Conservation (phyloP, 2,113 vertebrate species). For the Macaca mulatta region DNA sequence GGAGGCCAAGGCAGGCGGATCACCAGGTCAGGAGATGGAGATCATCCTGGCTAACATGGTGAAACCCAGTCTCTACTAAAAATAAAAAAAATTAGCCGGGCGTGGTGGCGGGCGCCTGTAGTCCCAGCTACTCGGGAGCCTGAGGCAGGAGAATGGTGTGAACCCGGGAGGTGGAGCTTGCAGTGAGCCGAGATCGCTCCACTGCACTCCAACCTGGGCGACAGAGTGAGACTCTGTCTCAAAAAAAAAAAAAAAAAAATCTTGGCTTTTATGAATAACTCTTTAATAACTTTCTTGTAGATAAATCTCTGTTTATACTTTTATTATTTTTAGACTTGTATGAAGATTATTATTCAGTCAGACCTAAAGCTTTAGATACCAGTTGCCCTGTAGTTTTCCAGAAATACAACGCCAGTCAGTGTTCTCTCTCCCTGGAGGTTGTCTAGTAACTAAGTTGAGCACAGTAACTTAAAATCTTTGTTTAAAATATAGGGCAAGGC, state of each 20-base stretch:
- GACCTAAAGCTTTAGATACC: background rate
- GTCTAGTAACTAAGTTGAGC: background rate
- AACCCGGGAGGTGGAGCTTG: too few species aligned
- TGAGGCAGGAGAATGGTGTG: too few species aligned
- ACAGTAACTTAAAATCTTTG: background rate
- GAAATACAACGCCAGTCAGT: background rate
- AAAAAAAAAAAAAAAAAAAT: too few species aligned
- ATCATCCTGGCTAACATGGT: too few species aligned
- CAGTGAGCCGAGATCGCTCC: rapidly evolving
- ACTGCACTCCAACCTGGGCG: too few species aligned
- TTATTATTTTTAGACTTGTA: background rate
- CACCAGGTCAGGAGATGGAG: too few species aligned
- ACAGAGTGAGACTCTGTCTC: too few species aligned
- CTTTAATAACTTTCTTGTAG: background rate
- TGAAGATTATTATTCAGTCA: background rate
- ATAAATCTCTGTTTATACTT: background rate
- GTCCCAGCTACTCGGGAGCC: too few species aligned
- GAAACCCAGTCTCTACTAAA: too few species aligned
- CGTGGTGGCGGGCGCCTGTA: too few species aligned
- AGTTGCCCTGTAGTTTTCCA: background rate
- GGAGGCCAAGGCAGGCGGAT: too few species aligned
- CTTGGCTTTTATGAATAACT: background rate
- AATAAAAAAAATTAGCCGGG: too few species aligned
- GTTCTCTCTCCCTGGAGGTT: background rate
- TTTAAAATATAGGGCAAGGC: background rate